These are phyloP conservation scores for Brienomyrus longianalis DNA, from an alignment of 2,113 vertebrate genomes.

Conservation along the genomic window DNA sequence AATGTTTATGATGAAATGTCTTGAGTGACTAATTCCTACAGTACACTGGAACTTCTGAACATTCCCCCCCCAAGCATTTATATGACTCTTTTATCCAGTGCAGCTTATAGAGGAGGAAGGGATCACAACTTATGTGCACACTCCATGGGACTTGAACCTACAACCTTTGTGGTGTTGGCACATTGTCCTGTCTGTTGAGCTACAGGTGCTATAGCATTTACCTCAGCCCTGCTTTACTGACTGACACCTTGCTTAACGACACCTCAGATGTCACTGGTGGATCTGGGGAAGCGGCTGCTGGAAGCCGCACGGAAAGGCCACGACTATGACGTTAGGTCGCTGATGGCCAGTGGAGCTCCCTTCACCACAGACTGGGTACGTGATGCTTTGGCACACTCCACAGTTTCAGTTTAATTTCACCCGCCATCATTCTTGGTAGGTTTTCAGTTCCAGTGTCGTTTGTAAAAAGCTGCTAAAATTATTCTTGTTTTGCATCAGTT, in stretches of 20 bases:
- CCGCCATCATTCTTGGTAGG: not conserved
- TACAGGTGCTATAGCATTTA: not conserved
- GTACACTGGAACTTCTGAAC: not conserved
- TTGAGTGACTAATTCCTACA: not conserved
- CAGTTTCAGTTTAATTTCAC: not conserved
- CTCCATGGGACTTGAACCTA: not conserved
- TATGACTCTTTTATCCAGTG: not conserved
- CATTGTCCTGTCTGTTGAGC: not conserved
- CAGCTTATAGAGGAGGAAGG: not conserved
- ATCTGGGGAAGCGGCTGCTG: constrained; percentile 82
- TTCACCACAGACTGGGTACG: constrained; percentile 92
- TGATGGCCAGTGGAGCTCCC: constrained; percentile 85
- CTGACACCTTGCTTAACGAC: not conserved
- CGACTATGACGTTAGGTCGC: constrained; percentile 78
- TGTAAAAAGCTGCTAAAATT: not conserved
- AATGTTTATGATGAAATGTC: not conserved
- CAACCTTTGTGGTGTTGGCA: not conserved
- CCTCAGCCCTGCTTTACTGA: not conserved
- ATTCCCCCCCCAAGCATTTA: not conserved
- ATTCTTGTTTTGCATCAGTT: not conserved
- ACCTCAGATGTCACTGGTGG: constrained; percentile 81
- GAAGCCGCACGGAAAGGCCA: constrained; percentile 84
- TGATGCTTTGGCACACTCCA: not conserved
- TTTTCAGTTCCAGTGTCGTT: not conserved
- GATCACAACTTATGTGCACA: not conserved